Evolutionary conservation across 2,888 invertebrate genomes (phyloP), one percentile per base, ranked within the genome.

Genomic region (Melieria omissa): DNA sequence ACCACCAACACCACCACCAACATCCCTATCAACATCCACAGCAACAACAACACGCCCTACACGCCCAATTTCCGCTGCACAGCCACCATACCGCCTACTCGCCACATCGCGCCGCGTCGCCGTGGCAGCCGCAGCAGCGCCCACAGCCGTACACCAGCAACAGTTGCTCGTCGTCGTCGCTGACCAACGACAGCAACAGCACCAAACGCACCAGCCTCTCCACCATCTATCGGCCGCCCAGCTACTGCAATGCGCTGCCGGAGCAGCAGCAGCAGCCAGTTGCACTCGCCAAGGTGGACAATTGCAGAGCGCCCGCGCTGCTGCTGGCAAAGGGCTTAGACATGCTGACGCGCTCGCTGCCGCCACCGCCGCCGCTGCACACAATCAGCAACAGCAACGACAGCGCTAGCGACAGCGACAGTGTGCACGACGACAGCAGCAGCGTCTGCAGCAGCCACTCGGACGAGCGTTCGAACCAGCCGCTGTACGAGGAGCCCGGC

Each of bases 131-230:
- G 8, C 72, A 70, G 4, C 73, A 73, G 63, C 65, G 61, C 9
- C 76, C 76, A 54, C 75, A 76, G 44, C 77, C 75, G 55, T 76
- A 74, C 16, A 75, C 77, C 52, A 74, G 74, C 70, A 68, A 74
- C 44, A 78, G 78, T 71, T 79, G 77, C 29, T 78, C 79, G 5
- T 79, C 79, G 3, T 79, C 79, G 12, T 76, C 78, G 64, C 73
- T 77, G 52, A 79, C 75, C 63, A 80, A 77, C 74, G 78, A 77
- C 72, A 79, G 76, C 73, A 78, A 74, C 74, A 77, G 75, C 64
- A 80, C 76, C 60, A 78, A 77, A 63, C 79, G 74, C 72, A 81
- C 75, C 70, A 80, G 73, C 73, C 78, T 75, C 71, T 78, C 73
- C 63, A 80, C 71, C 45, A 77, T 72, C 72, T 78, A 76, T 74